phyloP scores from a whole-genome alignment of 1,140 invertebrate genomes.

The Cotesia typhae region DNA sequence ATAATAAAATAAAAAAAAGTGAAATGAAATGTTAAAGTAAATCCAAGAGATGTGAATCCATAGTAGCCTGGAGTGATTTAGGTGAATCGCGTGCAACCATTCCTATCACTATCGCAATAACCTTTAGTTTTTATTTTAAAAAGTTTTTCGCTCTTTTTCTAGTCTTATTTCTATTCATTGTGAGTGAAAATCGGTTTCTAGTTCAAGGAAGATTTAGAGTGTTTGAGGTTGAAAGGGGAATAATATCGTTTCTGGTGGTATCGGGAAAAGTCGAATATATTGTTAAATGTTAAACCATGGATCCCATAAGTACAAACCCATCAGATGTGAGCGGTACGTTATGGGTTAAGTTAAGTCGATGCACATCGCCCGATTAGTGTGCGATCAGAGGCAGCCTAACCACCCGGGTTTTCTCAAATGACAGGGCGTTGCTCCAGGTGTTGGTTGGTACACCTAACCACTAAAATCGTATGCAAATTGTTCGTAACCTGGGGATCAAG shows the following conservation, averaged over 20 bases:
- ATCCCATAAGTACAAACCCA: no score
- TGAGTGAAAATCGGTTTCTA: not conserved
- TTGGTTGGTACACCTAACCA: slow-evolving; percentile 29
- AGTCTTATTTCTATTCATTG: not conserved
- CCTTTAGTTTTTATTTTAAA: slow-evolving; percentile 4
- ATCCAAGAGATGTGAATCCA: slow-evolving; percentile 14
- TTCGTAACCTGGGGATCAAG: slow-evolving; percentile 44
- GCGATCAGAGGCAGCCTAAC: slow-evolving; percentile 10
- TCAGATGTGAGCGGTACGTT: no score
- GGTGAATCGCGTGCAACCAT: slow-evolving; percentile 29
- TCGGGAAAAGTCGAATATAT: not conserved
- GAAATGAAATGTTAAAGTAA: slow-evolving; percentile 3
- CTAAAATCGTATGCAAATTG: slow-evolving; percentile 58
- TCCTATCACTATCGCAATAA: slow-evolving; percentile 18
- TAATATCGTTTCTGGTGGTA: not conserved
- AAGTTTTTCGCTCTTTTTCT: not conserved
- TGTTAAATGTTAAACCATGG: no score
- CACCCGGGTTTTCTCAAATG: not conserved
- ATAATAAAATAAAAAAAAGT: no score
- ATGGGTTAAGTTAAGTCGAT: not conserved
- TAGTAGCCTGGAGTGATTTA: slow-evolving; percentile 30
- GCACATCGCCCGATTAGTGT: slow-evolving; percentile 35
- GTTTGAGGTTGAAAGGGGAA: not conserved
- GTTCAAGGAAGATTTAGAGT: slow-evolving; percentile 18
- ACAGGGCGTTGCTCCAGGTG: slow-evolving; percentile 23